phyloP scores from a whole-genome alignment of 2,888 invertebrate genomes.

The Dinocampus coccinellae region DNA sequence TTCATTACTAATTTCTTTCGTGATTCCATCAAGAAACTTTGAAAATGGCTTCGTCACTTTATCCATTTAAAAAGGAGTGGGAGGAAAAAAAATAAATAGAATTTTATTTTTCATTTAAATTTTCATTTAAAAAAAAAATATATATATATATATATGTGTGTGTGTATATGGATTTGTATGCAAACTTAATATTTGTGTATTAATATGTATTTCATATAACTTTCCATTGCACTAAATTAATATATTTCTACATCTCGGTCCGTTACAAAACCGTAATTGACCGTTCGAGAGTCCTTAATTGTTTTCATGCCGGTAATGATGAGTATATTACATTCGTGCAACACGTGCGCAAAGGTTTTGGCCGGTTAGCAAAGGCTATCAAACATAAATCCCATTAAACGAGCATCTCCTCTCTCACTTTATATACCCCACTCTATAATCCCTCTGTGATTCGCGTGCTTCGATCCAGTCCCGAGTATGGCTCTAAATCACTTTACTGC shows the following conservation, averaged over 20 bases:
- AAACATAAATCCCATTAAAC: constrained; percentile 46
- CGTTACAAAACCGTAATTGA: constrained; percentile 19
- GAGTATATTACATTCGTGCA: constrained; percentile 41
- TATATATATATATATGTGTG: no score
- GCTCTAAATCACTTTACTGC: constrained; percentile 42
- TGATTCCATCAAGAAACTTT: background rate
- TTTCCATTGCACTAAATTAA: background rate
- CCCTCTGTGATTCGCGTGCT: constrained; percentile 33
- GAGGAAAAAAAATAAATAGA: background rate
- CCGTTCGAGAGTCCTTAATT: constrained; percentile 36
- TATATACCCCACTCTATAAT: constrained; percentile 24
- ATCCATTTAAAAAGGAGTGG: background rate
- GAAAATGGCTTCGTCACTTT: background rate
- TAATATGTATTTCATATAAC: background rate
- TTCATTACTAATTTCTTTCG: constrained; percentile 5
- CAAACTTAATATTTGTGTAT: no score
- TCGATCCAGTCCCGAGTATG: constrained; percentile 35
- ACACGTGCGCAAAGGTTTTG: constrained; percentile 44
- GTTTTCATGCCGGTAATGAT: constrained; percentile 44
- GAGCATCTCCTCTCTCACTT: constrained; percentile 27
- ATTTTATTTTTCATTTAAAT: background rate
- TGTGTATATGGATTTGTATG: no score
- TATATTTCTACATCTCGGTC: constrained; percentile 23
- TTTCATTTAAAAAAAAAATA: no score
- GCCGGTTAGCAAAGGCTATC: constrained; percentile 38